Conservation (phyloP, 2,797 vertebrate species). For the Loris lydekkerianus region DNA sequence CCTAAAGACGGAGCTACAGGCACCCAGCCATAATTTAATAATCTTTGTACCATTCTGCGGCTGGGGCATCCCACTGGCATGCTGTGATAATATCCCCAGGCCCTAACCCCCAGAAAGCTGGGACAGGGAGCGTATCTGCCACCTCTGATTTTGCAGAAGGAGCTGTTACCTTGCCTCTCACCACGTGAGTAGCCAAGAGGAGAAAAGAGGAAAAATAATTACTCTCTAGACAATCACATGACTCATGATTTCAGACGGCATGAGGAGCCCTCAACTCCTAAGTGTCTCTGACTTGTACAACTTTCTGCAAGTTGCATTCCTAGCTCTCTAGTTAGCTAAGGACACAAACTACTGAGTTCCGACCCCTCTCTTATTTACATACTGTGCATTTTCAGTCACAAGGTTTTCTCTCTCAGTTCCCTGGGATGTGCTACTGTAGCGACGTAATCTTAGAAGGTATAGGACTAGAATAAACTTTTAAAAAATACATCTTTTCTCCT, state of each 20-base stretch:
- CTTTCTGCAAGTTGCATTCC: background rate
- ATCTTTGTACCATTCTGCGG: background rate
- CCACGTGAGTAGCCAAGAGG: background rate
- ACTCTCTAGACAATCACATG: background rate
- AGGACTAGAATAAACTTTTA: background rate
- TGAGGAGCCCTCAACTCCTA: background rate
- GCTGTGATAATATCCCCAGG: accelerated
- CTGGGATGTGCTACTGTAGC: background rate
- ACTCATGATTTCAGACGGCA: background rate
- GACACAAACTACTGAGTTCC: background rate
- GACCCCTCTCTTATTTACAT: background rate
- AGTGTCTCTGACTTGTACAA: background rate
- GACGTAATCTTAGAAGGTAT: background rate
- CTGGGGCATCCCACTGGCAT: background rate
- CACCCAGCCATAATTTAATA: background rate
- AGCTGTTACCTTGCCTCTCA: background rate
- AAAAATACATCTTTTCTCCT: background rate
- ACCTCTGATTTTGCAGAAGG: background rate
- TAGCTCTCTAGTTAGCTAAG: background rate
- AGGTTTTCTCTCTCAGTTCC: background rate
- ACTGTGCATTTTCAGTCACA: background rate
- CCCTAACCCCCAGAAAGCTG: background rate
- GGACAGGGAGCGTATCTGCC: background rate
- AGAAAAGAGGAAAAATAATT: too few relatives aligned
- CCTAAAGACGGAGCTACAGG: too few relatives aligned